These are phyloP conservation scores for Zaprionus vittiger DNA, from an alignment of 1,140 invertebrate species.

Conservation along the genomic window DNA sequence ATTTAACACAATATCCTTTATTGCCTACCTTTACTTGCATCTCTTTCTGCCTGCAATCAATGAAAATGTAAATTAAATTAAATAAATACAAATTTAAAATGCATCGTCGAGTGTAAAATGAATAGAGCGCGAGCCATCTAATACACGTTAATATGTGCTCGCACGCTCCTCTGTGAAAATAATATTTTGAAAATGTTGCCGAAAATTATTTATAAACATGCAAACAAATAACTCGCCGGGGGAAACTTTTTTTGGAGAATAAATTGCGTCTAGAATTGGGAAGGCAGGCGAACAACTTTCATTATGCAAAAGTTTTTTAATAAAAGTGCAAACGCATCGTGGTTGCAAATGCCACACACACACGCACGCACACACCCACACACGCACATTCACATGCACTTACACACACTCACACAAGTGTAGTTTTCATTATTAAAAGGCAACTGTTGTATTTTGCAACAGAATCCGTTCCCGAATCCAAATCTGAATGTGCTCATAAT, in stretches of 20 bases:
- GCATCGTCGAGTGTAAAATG: neutral
- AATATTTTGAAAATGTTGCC: slow-evolving; percentile 51
- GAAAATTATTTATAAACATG: slow-evolving; percentile 71
- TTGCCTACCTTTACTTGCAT: neutral
- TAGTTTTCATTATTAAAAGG: slow-evolving; percentile 54
- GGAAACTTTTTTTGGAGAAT: slow-evolving; percentile 61
- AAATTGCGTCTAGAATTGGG: slow-evolving; percentile 66
- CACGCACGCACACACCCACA: slow-evolving; percentile 18
- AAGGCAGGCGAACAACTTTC: slow-evolving; percentile 73
- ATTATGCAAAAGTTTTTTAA: slow-evolving; percentile 83
- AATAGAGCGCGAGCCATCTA: slow-evolving; percentile 7
- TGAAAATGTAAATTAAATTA: slow-evolving; percentile 51
- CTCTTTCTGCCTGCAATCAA: slow-evolving; percentile 40
- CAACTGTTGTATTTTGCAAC: slow-evolving; percentile 57
- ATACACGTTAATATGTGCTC: neutral
- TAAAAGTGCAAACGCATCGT: slow-evolving; percentile 74
- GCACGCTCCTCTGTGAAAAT: slow-evolving; percentile 50
- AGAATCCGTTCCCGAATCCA: slow-evolving; percentile 13
- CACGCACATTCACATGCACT: slow-evolving; percentile 7
- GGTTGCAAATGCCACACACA: slow-evolving; percentile 32
- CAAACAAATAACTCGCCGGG: slow-evolving; percentile 49
- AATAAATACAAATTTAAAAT: slow-evolving; percentile 44
- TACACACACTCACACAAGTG: slow-evolving; percentile 23
- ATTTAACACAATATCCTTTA: neutral
- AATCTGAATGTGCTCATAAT: slow-evolving; percentile 2